Conservation (phyloP, 1,140 invertebrate genomes). For the Neomicropteryx cornuta region DNA sequence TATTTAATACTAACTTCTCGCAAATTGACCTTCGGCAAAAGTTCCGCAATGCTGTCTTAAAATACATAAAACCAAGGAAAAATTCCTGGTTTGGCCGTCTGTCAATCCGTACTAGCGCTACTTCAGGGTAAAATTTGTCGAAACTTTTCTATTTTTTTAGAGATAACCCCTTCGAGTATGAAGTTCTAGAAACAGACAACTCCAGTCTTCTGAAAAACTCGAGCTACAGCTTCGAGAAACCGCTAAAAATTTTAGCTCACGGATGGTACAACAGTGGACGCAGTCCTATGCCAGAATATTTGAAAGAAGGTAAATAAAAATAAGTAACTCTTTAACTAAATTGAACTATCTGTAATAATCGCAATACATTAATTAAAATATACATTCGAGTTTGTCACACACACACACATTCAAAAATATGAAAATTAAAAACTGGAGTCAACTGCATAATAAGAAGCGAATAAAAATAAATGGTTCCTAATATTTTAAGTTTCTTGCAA, state of each 20-base stretch:
- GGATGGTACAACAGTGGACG: slow-evolving; percentile 38
- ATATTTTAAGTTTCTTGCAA: no score
- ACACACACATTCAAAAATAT: no score
- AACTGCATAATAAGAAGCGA: no score
- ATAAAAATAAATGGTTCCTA: no score
- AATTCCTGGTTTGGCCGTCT: not conserved
- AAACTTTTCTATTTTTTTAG: slow-evolving; percentile 16
- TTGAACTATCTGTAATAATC: not conserved
- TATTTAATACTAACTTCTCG: not conserved
- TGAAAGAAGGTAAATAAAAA: slow-evolving; percentile 34
- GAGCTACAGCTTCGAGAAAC: slow-evolving; percentile 32
- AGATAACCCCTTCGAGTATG: slow-evolving; percentile 30
- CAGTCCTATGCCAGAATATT: slow-evolving; percentile 37
- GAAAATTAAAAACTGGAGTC: no score
- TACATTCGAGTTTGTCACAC: no score
- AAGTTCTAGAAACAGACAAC: slow-evolving; percentile 33
- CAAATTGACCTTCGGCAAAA: not conserved
- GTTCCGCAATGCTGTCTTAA: not conserved
- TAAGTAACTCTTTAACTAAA: not conserved
- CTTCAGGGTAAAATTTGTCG: not conserved
- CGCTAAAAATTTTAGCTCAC: slow-evolving; percentile 36
- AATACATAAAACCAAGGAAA: not conserved
- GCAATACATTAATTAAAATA: no score
- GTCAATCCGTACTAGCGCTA: not conserved
- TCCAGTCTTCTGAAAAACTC: slow-evolving; percentile 27